Evolutionary conservation across 2,888 invertebrate genomes (phyloP), one percentile per base, ranked within the genome.

Genomic region (Patella pellucida): DNA sequence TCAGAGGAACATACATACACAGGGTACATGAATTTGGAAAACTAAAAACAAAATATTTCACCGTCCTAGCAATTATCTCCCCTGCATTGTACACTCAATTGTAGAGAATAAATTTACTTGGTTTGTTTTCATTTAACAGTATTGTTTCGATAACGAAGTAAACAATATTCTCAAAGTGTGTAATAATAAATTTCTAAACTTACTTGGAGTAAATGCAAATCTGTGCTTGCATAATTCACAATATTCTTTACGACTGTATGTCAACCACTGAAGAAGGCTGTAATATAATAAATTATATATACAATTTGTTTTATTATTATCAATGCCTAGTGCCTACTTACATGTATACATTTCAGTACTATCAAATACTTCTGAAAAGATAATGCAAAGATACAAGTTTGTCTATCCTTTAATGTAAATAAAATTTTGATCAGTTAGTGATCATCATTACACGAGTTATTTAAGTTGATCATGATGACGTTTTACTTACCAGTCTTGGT

Each of bases 151-250:
- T 41, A 41, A 41, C 0, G 41, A 5, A 41, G 5, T 41, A 7
- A 41, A 41, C 41, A 41, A 41, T 41, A 41, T 41, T 41, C 41
- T 23, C 50, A 11, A 41, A 19, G 23, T 41, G n/a, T 2, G 50
- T 4, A 50, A 23, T 15, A 23, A 56, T 27, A 19, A 12, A 12
- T 51, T 23, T 50, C 19, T 56, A 50, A 68, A 89, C 91, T 90
- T 91, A 93, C 93, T 99, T 51, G 99, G 99, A 88, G 97, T 97
- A 89, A 99, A 99, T 4, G 97, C 97, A 92, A 99, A 99, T 78
- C 97, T 94, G 92, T 99, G 96, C 79, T 98, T 97, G 91, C 99
- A 99, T 82, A 99, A 92, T 91, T 99, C 99, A 92, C 99, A 99
- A 90, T 97, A 98, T 91, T 99, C 99, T 92, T 99, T 99, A 84